Base-by-base conservation (phyloP, 1,140 invertebrate genomes). In the Diorhabda elongata region DNA sequence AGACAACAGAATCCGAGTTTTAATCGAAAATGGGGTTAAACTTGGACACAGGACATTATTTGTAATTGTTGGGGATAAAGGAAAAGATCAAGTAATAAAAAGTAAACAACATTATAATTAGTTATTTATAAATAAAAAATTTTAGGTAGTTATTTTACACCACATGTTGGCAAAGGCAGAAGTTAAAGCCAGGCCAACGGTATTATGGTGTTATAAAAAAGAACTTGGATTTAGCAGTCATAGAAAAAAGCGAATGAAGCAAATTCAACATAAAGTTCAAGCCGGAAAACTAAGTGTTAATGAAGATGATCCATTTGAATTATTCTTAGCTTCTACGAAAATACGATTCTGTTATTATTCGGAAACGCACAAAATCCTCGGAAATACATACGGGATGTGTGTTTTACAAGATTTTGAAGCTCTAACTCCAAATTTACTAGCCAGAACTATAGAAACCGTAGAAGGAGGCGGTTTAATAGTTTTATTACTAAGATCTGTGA, bases 161-260 rank as follows among this genome's bases (percentile, higher is more conserved):
- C 96, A 99, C 77, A 98, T 99, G 88, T 83, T 99, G 43, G 91
- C 95, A 0, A 99, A 99, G 84, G 92, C 96, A 4, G 88, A 90
- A 66, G 90, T 98, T 0, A 96, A 96, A 84, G 88, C 95, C 0
- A 86, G 96, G 68, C 97, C 98, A 6, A 90, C 88, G 56, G 95
- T 99, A 0, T 81, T 99, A 26, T 99, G 98, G 98, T 99, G 98
- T 81, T 99, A 99, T 81, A 99, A 99, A 82, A 99, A 95, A 78
- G 92, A 96, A 84, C 84, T 99, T 78, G 90, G 95, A 76, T 94
- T 99, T 75, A 97, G 91, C 80, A 97, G 95, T 78, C 93, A 98
- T 80, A 89, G 95, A 3, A 94, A 97, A 76, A 99, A 99, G 82
- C 86, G 92, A 70, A 96, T 96, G 84, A 95, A 95, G 76, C 85